Conservation (phyloP, 2,113 vertebrate species). For the Cynocephalus volans region DNA sequence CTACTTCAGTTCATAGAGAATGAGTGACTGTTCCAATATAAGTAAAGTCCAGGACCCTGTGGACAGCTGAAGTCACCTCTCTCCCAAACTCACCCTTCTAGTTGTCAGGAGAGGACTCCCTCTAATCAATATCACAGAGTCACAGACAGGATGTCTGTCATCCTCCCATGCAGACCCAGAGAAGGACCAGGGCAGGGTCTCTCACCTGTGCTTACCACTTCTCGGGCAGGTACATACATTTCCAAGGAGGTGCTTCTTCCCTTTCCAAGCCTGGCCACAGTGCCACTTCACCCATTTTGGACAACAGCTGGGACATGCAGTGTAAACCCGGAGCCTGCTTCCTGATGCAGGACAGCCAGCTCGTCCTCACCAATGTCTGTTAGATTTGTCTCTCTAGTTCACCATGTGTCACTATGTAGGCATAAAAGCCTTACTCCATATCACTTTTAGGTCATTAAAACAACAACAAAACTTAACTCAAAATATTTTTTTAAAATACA, state of each 20-base stretch:
- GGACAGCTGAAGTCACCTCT: accelerated
- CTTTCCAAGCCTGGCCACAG: accelerated
- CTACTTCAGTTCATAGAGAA: not conserved
- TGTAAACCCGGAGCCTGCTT: accelerated
- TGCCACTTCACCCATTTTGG: not conserved
- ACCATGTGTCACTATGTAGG: not conserved
- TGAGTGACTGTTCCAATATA: not conserved
- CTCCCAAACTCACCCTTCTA: not conserved
- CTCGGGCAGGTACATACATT: not conserved
- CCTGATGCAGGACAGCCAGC: not conserved
- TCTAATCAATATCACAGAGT: not conserved
- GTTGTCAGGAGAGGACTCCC: not conserved
- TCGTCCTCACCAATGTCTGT: too few species aligned
- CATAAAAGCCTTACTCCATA: not conserved
- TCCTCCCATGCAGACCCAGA: not conserved
- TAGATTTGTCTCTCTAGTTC: not conserved
- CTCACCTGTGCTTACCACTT: too few species aligned
- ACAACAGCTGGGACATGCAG: not conserved
- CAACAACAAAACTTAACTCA: not conserved
- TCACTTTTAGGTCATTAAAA: not conserved
- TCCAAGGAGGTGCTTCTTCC: not conserved
- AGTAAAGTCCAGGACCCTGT: not conserved
- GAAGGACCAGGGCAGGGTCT: accelerated
- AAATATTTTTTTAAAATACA: not conserved
- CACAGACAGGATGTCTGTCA: accelerated